These are phyloP conservation scores for Microtus agrestis DNA, from an alignment of 2,797 vertebrate genomes.

Conservation along the genomic window DNA sequence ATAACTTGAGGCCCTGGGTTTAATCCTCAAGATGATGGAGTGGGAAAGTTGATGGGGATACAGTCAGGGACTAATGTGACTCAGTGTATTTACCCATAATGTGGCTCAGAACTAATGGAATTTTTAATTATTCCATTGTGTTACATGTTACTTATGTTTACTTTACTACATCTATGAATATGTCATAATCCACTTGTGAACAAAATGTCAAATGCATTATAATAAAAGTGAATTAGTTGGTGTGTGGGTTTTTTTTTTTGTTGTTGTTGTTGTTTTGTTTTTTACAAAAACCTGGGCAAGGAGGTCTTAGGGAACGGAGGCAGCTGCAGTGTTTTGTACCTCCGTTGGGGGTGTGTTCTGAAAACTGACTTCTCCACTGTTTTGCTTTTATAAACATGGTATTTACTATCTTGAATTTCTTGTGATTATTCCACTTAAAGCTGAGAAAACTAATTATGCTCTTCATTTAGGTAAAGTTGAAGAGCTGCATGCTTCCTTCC, in stretches of 20 bases:
- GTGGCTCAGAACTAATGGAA: constrained; percentile 22
- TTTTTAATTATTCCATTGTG: constrained; percentile 18
- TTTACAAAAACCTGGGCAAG: neutral
- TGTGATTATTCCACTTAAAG: constrained; percentile 38
- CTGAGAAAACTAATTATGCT: neutral
- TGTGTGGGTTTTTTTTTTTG: neutral
- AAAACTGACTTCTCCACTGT: neutral
- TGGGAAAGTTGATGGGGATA: neutral
- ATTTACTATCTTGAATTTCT: constrained; percentile 40
- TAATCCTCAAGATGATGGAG: no score
- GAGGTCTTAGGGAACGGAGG: constrained; percentile 17
- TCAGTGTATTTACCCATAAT: neutral
- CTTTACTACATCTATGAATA: constrained; percentile 14
- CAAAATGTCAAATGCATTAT: constrained; percentile 48
- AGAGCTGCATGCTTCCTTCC: neutral
- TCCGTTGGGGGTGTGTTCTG: neutral
- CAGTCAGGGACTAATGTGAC: neutral
- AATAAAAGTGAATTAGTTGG: constrained; percentile 4
- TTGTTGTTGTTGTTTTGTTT: neutral
- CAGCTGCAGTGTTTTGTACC: constrained; percentile 28
- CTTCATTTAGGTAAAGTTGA: neutral
- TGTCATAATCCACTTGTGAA: constrained; percentile 50
- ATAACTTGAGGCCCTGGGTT: neutral
- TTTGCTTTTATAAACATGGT: constrained; percentile 18
- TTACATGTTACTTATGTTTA: constrained; percentile 47